Evolutionary conservation across 2,797 vertebrate species (phyloP).

Genomic region (Ctenosaura bakeri): DNA sequence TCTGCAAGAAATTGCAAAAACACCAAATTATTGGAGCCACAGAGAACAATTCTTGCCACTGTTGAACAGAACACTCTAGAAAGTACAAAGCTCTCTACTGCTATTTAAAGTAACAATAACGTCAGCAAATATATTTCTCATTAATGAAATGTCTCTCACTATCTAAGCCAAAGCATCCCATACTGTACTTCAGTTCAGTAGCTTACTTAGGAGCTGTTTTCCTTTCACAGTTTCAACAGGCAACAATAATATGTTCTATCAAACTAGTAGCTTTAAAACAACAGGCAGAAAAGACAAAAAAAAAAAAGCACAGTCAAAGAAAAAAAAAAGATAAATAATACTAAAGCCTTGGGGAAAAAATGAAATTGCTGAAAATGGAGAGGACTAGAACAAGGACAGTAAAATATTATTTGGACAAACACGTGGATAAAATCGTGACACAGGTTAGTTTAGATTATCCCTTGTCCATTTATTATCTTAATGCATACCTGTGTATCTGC

Average conservation of each 20-base stretch:
- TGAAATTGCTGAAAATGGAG: too few relatives aligned
- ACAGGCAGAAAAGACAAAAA: too few relatives aligned
- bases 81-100: background rate
- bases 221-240: background rate
- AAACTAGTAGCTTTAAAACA: too few relatives aligned
- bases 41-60: background rate
- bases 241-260: background rate
- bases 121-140: background rate
- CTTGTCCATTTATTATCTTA: too few relatives aligned
- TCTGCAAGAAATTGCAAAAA: background rate
- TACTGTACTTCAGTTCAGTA: background rate
- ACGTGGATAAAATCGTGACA: too few relatives aligned
- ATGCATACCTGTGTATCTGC: too few relatives aligned
- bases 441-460: too few relatives aligned
- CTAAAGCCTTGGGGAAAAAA: too few relatives aligned
- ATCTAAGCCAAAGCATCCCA: background rate
- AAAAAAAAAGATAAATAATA: too few relatives aligned
- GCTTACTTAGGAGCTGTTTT: background rate
- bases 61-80: background rate
- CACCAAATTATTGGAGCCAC: background rate
- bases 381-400: too few relatives aligned
- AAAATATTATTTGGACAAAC: too few relatives aligned
- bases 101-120: background rate
- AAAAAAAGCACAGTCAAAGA: too few relatives aligned
- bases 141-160: background rate